Percentiles rank a stretch among this genome's conserved stretches.
phyloP scores from a whole-genome alignment of 2,113 vertebrate genomes.

The Triplophysa siluroides region DNA sequence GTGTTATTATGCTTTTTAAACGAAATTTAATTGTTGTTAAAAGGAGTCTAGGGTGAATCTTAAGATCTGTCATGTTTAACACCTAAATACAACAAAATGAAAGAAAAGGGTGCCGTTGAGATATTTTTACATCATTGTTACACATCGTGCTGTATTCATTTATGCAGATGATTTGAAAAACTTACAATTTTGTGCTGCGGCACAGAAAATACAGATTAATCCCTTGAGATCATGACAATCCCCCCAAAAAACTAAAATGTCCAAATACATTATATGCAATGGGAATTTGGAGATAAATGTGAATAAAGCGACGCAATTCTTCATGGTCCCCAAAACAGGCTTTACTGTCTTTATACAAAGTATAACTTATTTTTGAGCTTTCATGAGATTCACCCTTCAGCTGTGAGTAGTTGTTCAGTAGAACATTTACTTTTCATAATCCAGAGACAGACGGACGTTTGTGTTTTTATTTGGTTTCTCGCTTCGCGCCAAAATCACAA shows the following conservation, averaged over 20 bases:
- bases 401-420: neutral
- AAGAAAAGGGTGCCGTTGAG: neutral
- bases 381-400: constrained; percentile 6
- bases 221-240: too few relatives aligned
- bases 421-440: neutral
- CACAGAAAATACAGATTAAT: too few relatives aligned
- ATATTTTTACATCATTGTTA: neutral
- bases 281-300: too few relatives aligned
- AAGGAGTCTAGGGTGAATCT: neutral
- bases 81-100: neutral
- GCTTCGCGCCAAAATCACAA: constrained; percentile 33
- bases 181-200: too few relatives aligned
- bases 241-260: too few relatives aligned
- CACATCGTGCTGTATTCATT: neutral
- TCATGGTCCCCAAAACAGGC: neutral
- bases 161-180: neutral
- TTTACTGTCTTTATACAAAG: neutral
- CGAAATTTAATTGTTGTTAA: neutral
- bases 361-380: neutral
- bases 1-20: neutral
- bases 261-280: too few relatives aligned
- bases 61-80: neutral
- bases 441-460: constrained; percentile 6
- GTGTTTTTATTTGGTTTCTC: constrained; percentile 26
- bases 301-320: too few relatives aligned